phyloP scores from a whole-genome alignment of 2,888 invertebrate species.

The Hemicrepidius hirtus region DNA sequence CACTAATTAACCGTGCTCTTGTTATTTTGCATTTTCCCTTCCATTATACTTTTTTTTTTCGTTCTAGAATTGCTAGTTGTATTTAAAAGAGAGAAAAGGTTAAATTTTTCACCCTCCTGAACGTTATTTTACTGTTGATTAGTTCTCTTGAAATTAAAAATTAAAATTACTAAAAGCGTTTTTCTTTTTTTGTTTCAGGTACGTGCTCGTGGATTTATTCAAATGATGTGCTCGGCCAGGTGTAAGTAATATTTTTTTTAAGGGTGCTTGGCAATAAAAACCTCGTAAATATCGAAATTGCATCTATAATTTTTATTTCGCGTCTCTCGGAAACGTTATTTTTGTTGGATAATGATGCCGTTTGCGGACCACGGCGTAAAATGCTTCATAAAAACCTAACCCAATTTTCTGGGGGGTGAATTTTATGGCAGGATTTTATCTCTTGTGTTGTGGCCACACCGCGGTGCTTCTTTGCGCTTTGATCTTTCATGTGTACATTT shows the following conservation, averaged over 20 bases:
- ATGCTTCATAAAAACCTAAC: slow-evolving; percentile 46
- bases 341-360: slow-evolving; percentile 46
- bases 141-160: slow-evolving; percentile 2
- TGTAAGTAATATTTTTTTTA: slow-evolving; percentile 39
- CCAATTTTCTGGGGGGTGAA: slow-evolving; percentile 48
- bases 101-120: not conserved
- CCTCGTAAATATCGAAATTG: slow-evolving; percentile 43
- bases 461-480: slow-evolving; percentile 24
- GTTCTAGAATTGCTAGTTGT: not conserved
- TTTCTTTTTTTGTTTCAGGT: slow-evolving; percentile 44
- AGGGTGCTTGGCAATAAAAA: slow-evolving; percentile 28
- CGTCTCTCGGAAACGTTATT: slow-evolving; percentile 32
- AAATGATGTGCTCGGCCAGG: slow-evolving; percentile 21
- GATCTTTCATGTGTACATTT: slow-evolving; percentile 37
- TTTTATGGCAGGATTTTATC: slow-evolving; percentile 46
- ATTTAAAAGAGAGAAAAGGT: not conserved
- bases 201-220: slow-evolving; percentile 29
- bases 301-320: slow-evolving; percentile 43
- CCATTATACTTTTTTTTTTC: not conserved
- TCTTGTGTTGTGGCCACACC: slow-evolving; percentile 38
- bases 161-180: not conserved
- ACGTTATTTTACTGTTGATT: not conserved
- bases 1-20: slow-evolving; percentile 37
- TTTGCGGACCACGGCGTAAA: slow-evolving; percentile 43
- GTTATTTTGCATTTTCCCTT: slow-evolving; percentile 3